phyloP scores from a whole-genome alignment of 2,797 vertebrate genomes.

The Girardinus metallicus region DNA sequence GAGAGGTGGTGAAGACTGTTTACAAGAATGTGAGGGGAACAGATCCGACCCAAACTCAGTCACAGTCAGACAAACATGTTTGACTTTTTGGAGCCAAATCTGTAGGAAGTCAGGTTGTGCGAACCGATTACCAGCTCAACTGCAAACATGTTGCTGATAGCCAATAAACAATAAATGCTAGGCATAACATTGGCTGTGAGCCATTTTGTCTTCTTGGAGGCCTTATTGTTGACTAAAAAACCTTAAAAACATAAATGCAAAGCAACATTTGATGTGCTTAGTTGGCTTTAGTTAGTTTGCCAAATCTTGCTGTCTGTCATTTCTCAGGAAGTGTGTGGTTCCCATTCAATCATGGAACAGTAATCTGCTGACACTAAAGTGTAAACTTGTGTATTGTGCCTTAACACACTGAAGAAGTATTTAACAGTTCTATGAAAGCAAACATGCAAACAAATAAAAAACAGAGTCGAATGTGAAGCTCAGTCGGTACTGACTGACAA shows the following conservation, averaged over 20 bases:
- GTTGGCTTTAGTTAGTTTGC: background rate
- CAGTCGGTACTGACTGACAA: background rate
- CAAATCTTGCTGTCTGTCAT: background rate
- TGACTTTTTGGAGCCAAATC: background rate
- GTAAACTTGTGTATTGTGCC: background rate
- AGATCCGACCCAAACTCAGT: background rate
- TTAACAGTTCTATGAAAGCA: background rate
- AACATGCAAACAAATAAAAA: background rate
- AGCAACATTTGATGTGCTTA: background rate
- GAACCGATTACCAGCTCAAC: background rate
- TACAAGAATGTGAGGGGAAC: background rate
- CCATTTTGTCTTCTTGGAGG: background rate
- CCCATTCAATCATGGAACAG: background rate
- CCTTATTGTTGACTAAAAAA: background rate
- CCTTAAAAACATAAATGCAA: background rate
- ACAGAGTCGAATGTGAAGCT: background rate
- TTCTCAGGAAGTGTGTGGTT: background rate
- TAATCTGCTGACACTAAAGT: background rate
- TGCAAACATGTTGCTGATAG: background rate
- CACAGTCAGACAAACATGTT: background rate
- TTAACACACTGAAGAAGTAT: background rate
- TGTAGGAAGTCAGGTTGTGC: background rate
- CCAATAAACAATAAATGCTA: background rate
- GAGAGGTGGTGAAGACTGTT: background rate
- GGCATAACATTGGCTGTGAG: background rate